Conservation (phyloP, 2,113 vertebrate genomes). For the Bothrops jararaca region DNA sequence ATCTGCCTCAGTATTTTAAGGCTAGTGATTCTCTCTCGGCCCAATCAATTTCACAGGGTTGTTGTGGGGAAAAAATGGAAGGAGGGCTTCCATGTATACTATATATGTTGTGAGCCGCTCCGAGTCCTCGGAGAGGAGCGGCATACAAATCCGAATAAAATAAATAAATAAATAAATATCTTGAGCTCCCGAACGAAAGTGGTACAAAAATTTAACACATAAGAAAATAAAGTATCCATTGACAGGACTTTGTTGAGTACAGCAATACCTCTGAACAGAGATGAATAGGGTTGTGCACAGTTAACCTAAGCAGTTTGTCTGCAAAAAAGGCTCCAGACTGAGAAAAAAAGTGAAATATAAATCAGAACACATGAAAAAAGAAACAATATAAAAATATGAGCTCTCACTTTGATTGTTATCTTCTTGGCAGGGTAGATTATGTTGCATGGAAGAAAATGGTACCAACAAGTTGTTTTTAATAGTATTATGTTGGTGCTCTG, state of each 20-base stretch:
- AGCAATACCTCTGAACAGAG: background rate
- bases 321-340: background rate
- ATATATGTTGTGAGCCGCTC: too few relatives aligned
- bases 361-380: background rate
- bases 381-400: background rate
- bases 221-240: background rate
- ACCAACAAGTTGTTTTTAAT: background rate
- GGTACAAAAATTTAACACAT: background rate
- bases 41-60: background rate
- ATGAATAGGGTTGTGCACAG: background rate
- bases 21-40: background rate
- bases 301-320: background rate
- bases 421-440: background rate
- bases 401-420: background rate
- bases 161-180: too few relatives aligned
- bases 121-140: too few relatives aligned
- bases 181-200: background rate
- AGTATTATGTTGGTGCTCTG: background rate
- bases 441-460: too few relatives aligned
- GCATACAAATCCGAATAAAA: too few relatives aligned
- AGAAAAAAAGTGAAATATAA: background rate
- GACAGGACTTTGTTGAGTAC: background rate
- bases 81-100: background rate
- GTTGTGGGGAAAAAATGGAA: background rate
- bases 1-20: background rate